phyloP scores from a whole-genome alignment of 2,797 vertebrate genomes.

The Gymnocypris eckloni region DNA sequence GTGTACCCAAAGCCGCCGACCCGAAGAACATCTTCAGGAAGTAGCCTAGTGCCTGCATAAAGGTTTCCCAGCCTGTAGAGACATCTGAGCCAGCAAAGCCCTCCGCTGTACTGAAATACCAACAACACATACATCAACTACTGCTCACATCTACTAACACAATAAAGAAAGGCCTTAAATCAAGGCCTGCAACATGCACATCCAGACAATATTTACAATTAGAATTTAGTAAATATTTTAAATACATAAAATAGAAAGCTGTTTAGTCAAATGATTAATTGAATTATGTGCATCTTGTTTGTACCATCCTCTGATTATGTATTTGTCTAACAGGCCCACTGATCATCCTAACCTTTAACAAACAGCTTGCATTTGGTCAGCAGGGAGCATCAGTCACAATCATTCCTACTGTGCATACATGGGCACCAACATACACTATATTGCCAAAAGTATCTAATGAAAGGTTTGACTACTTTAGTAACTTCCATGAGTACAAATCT shows the following conservation, averaged over 20 bases:
- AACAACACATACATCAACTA: slow-evolving; percentile 33
- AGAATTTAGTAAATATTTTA: background rate
- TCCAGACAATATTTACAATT: background rate
- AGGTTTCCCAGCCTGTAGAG: slow-evolving; percentile 92
- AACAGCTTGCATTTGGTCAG: background rate
- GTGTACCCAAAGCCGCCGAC: slow-evolving; percentile 94
- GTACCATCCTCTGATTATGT: background rate
- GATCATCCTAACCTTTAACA: background rate
- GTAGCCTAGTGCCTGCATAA: slow-evolving; percentile 92
- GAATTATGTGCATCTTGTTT: background rate
- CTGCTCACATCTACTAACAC: background rate
- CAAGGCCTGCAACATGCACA: background rate
- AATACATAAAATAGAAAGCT: too few species aligned
- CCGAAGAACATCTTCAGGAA: slow-evolving; percentile 99
- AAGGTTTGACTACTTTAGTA: too few species aligned
- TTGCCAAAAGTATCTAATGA: too few species aligned
- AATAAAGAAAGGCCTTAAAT: background rate
- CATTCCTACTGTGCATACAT: background rate
- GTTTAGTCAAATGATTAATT: background rate
- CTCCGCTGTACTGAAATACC: slow-evolving; percentile 90
- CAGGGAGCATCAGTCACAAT: background rate
- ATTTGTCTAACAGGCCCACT: background rate
- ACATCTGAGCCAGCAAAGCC: slow-evolving; percentile 90
- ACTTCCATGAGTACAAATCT: too few species aligned
- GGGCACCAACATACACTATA: too few species aligned